Conservation (phyloP, 2,888 invertebrate species). For the Synergus japonicus region DNA sequence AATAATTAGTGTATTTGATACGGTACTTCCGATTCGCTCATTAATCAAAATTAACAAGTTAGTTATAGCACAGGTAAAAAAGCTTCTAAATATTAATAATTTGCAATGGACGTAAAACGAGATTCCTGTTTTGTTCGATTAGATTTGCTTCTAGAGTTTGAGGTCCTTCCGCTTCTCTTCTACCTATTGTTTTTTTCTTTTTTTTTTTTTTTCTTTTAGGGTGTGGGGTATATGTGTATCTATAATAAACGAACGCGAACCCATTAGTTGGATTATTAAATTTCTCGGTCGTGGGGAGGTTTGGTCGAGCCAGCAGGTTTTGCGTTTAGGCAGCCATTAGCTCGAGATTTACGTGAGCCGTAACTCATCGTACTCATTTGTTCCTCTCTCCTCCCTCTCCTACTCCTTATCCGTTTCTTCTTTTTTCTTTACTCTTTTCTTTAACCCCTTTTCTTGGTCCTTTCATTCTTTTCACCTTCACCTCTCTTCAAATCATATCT, state of each 20-base stretch:
- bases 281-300: slow-evolving; percentile 73
- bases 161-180: slow-evolving; percentile 17
- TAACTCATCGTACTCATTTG: slow-evolving; percentile 77
- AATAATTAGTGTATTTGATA: neutral
- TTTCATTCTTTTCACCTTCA: slow-evolving; percentile 49
- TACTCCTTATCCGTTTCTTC: slow-evolving; percentile 54
- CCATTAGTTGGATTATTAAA: slow-evolving; percentile 77
- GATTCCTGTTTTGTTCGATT: slow-evolving; percentile 35
- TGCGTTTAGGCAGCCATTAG: slow-evolving; percentile 77
- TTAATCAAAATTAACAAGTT: slow-evolving; percentile 14
- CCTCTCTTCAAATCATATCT: slow-evolving; percentile 56
- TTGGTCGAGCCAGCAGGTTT: slow-evolving; percentile 71
- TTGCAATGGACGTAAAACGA: neutral
- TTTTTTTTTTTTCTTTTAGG: slow-evolving; percentile 40
- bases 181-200: slow-evolving; percentile 4
- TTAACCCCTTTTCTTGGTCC: slow-evolving; percentile 51
- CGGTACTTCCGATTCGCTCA: neutral
- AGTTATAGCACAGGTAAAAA: slow-evolving; percentile 13
- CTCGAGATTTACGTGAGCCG: slow-evolving; percentile 76
- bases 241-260: slow-evolving; percentile 73
- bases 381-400: slow-evolving; percentile 65
- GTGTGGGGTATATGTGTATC: slow-evolving; percentile 54
- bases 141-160: slow-evolving; percentile 43
- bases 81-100: slow-evolving; percentile 42
- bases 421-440: slow-evolving; percentile 52